phyloP scores from a whole-genome alignment of 2,888 invertebrate species.

The Biston betularia region DNA sequence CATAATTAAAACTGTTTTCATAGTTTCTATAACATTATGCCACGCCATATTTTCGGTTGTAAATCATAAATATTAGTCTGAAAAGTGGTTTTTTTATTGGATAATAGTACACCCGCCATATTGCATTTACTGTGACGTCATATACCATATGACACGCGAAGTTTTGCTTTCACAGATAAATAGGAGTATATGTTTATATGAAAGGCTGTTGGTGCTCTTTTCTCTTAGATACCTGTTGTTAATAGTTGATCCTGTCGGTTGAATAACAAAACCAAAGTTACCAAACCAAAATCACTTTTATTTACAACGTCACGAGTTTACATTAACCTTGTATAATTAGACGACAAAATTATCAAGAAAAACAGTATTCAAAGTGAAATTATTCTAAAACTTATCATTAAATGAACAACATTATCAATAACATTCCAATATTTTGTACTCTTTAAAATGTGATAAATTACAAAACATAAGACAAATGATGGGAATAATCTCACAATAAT shows the following conservation, averaged over 20 bases:
- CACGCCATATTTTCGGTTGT: no score
- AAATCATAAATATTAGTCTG: no score
- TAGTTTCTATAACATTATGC: no score
- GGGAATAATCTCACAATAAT: conserved; percentile 80
- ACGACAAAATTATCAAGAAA: conserved; percentile 79
- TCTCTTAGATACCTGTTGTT: conserved; percentile 1
- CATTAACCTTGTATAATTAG: conserved; percentile 80
- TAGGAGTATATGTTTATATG: no score
- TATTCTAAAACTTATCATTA: conserved; percentile 83
- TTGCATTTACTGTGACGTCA: no score
- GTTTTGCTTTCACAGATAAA: no score
- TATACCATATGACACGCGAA: no score
- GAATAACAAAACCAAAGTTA: conserved; percentile 51
- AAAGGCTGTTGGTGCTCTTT: no score
- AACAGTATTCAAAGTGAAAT: conserved; percentile 80
- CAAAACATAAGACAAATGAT: conserved; percentile 78
- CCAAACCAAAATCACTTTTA: conserved; percentile 86
- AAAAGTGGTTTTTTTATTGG: no score
- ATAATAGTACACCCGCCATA: no score
- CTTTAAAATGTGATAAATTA: conserved; percentile 85
- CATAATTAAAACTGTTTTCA: no score
- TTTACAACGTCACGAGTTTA: conserved; percentile 78
- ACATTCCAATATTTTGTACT: conserved; percentile 86
- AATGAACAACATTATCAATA: conserved; percentile 83
- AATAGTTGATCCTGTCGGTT: neutral